These are phyloP conservation scores for Leptinotarsa haldemani DNA, from an alignment of 2,888 invertebrate genomes.

Conservation along the genomic window DNA sequence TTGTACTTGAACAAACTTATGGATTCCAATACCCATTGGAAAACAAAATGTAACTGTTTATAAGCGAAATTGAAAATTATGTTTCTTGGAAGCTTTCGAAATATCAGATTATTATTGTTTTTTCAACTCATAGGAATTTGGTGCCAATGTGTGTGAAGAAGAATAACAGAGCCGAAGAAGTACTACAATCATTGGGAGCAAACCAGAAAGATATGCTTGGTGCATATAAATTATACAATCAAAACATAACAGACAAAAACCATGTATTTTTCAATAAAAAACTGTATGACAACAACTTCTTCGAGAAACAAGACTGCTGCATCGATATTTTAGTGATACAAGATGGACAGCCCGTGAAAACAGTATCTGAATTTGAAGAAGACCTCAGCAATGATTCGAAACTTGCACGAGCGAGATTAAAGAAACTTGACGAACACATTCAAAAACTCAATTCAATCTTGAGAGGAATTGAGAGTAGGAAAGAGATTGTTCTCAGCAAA, in stretches of 20 bases:
- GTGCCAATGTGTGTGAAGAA: constrained; percentile 52
- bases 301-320: constrained; percentile 51
- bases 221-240: constrained; percentile 54
- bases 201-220: constrained; percentile 45
- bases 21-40: too few species aligned
- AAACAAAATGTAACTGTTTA: too few species aligned
- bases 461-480: not conserved
- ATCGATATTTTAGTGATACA: constrained; percentile 54
- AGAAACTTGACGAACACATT: not conserved
- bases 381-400: constrained; percentile 27
- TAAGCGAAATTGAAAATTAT: too few species aligned
- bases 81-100: too few species aligned
- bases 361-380: constrained; percentile 4
- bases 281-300: constrained; percentile 54
- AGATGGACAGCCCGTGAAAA: not conserved
- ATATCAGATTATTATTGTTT: not conserved
- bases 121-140: constrained; percentile 45
- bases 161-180: constrained; percentile 46
- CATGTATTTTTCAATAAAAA: constrained; percentile 59
- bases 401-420: not conserved
- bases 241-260: constrained; percentile 53
- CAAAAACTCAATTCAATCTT: not conserved
- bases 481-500: not conserved
- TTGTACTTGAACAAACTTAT: too few species aligned
- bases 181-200: constrained; percentile 50